phyloP scores from a whole-genome alignment of 2,797 vertebrate genomes.

The Yasuhikotakia modesta region DNA sequence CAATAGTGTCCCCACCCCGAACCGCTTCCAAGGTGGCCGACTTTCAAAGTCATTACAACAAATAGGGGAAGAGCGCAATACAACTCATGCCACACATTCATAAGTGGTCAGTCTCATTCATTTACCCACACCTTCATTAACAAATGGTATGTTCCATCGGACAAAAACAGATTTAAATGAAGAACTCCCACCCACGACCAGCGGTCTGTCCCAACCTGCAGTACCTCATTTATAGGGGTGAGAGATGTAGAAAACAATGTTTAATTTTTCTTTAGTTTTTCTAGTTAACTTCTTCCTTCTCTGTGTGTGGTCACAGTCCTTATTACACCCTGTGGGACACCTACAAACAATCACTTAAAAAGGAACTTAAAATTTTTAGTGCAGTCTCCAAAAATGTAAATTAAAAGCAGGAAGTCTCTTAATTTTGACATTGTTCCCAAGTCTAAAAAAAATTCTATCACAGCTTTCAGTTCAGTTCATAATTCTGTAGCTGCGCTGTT shows the following conservation, averaged over 20 bases:
- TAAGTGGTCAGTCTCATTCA: slow-evolving; percentile 51
- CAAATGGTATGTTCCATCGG: slow-evolving; percentile 70
- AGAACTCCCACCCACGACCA: slow-evolving; percentile 58
- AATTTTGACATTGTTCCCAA: slow-evolving; percentile 78
- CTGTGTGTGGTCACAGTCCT: slow-evolving; percentile 64
- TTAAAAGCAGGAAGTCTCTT: slow-evolving; percentile 87
- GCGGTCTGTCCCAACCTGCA: slow-evolving; percentile 70
- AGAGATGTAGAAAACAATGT: slow-evolving; percentile 62
- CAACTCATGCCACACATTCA: slow-evolving; percentile 40
- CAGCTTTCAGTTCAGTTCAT: slow-evolving; percentile 88
- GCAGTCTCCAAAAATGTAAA: slow-evolving; percentile 90
- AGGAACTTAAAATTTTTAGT: slow-evolving; percentile 96
- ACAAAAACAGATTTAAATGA: slow-evolving; percentile 58
- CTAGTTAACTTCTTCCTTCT: slow-evolving; percentile 46
- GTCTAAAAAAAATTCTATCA: slow-evolving; percentile 90
- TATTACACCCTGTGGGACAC: slow-evolving; percentile 72
- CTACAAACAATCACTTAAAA: slow-evolving; percentile 52
- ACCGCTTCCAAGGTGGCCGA: slow-evolving; percentile 21
- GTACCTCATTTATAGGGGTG: slow-evolving; percentile 68
- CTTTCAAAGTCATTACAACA: slow-evolving; percentile 28
- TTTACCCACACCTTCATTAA: slow-evolving; percentile 44
- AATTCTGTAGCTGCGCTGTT: slow-evolving; percentile 83
- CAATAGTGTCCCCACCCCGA: no score
- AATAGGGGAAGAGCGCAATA: not conserved
- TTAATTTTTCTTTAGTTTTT: no score